Conservation (phyloP, 2,113 vertebrate species). For the Daboia siamensis region DNA sequence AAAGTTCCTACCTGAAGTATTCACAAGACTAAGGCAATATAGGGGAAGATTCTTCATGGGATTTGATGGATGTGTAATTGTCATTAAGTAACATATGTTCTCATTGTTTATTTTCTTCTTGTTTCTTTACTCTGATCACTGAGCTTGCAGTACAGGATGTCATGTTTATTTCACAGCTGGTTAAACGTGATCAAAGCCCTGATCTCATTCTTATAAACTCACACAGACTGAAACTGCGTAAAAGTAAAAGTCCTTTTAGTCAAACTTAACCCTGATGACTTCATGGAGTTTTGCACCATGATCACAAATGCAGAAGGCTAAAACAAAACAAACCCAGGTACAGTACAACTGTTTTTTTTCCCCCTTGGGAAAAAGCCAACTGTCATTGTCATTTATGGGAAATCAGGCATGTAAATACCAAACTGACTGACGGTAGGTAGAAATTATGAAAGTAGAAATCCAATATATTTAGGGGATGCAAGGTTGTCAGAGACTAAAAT, state of each 20-base stretch:
- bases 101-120: background rate
- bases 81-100: background rate
- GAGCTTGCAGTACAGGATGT: background rate
- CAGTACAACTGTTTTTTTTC: background rate
- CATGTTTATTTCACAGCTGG: background rate
- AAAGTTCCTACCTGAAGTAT: background rate
- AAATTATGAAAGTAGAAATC: background rate
- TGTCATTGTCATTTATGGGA: background rate
- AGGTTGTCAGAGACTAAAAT: background rate
- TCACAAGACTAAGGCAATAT: conserved; percentile 13
- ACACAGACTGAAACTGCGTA: background rate
- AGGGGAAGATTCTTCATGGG: background rate
- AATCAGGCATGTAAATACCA: background rate
- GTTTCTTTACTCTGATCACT: conserved; percentile 12
- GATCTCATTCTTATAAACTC: background rate
- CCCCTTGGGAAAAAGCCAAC: background rate
- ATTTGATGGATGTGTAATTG: background rate
- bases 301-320: background rate
- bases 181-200: conserved; percentile 3
- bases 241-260: background rate
- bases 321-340: background rate
- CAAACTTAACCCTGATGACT: background rate
- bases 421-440: background rate
- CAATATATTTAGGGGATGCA: background rate
- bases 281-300: background rate